Base-by-base conservation (phyloP, 2,888 invertebrate species). In the Dicyrtomina minuta region DNA sequence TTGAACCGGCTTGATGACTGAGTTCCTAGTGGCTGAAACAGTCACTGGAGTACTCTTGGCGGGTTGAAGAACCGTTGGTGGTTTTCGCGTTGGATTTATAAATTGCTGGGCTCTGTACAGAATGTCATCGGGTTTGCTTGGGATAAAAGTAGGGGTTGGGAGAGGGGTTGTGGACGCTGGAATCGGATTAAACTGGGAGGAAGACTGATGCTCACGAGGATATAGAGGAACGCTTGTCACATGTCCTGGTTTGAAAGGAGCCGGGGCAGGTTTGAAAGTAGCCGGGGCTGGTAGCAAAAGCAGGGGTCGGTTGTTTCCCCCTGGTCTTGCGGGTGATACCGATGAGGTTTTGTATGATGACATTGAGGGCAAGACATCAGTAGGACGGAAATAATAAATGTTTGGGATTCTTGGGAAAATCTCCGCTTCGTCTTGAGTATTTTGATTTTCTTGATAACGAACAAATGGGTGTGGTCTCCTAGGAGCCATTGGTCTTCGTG, bases 381-480 rank as follows among this genome's bases (percentile, higher is more conserved):
- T 71, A n/a, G 74, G 74, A 39, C 73, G 69, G 68, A 78, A 78
- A 61, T 75, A 78, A 39, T 76, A 74, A 24, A 76, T 73, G 56
- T 76, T 75, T n/a, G 72, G 75, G 46, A 78, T 66, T 56, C 71
- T 53, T 26, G 74, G 76, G 51, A 70, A 68, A 12, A 75, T 69
- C 44, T 78, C 78, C 53, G 75, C 76, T 66, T 76, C 74, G 6
- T 72, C 65, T 64, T 59, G 41, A 13, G 44, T 15, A 33, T 53
- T 33, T 59, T 55, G 8, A 67, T 62, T 53, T 62, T 68, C 55
- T 68, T 72, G 51, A 66, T 68, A 33, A 51, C 17, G 68, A n/a
- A 68, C 65, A 12, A 20, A n/a, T 12, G 39, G 44, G n/a, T n/a
- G n/a, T n/a, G 53, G 58, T 22, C 60, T 70, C 24, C 55, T n/a